Base-by-base conservation (phyloP, 2,888 invertebrate genomes). In the Spisula solida region DNA sequence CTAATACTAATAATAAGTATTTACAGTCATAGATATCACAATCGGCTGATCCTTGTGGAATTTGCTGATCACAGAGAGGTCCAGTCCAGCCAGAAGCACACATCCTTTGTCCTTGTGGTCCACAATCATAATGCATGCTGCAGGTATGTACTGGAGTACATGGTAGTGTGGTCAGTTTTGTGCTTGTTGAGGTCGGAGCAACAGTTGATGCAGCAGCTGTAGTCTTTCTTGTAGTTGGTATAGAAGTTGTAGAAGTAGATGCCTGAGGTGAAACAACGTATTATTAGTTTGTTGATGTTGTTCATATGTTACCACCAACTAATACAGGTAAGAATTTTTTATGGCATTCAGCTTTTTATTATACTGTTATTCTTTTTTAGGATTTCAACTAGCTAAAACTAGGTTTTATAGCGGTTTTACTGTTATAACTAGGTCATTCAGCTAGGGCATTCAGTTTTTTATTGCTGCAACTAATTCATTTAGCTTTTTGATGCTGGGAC, bases 21-120 rank as follows among this genome's bases (percentile, higher is more conserved):
- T 66, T 85, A 90, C 89, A 89, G 41, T 89, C 88, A 86, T 85
- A 91, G 41, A 88, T 82, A 31, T 86, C 85, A 86, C 91, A 91
- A 55, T 91, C 89, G 6, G 91, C 89, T 6, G 41, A 29, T 70
- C 88, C 88, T n/a, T 60, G 81, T 5, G 60, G 82, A 20, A 88
- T 85, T 25, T 84, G 20, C 12, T 56, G 70, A 81, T 91, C 91
- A 88, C 90, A 90, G n/a, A 66, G 14, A 20, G 81, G 18, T 25
- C 90, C 90, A 18, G 81, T 88, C 90, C 90, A 90, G 8, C 90
- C 90, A 29, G 86, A 81, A 1, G 75, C 78, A 82, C 90, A 90
- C 6, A 83, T 80, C 81, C 51, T 86, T 34, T 82, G 70, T 10
- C 90, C 90, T 31, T 78, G 70, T 31, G 86, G 34, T 1, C 66